Conservation (phyloP, 2,113 vertebrate genomes). For the Ranitomeya imitator region DNA sequence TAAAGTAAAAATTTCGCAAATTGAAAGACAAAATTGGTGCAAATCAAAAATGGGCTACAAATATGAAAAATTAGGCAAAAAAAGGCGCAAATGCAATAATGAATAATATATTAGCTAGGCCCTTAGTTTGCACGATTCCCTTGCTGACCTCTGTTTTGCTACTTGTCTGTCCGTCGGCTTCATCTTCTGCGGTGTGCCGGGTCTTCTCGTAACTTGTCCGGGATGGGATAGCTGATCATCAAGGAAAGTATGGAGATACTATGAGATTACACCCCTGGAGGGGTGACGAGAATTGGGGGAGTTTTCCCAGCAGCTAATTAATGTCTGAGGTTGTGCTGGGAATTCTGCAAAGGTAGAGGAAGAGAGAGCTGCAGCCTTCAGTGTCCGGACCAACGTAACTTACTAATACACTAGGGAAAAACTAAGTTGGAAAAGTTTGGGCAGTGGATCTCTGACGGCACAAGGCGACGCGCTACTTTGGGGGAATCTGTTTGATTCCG, state of each 20-base stretch:
- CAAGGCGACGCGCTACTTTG: background rate
- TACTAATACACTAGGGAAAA: too few species aligned
- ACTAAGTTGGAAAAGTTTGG: too few species aligned
- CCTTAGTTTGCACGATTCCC: too few species aligned
- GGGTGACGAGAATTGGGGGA: background rate
- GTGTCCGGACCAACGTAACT: too few species aligned
- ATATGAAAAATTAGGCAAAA: too few species aligned
- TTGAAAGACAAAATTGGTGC: too few species aligned
- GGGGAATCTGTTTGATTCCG: rapidly evolving
- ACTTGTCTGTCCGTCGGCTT: background rate
- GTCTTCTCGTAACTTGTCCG: background rate
- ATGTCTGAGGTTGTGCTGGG: background rate
- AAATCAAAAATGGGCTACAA: too few species aligned
- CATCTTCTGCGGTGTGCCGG: too few species aligned
- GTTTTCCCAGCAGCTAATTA: background rate
- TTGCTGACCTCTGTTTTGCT: too few species aligned
- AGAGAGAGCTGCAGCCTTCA: background rate
- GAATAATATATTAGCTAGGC: too few species aligned
- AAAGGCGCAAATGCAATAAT: too few species aligned
- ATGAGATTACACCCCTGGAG: background rate
- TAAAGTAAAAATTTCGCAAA: too few species aligned
- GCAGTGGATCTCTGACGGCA: background rate
- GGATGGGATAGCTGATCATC: background rate
- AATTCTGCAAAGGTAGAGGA: background rate
- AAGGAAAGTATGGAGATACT: background rate